Conservation (phyloP, 1,140 invertebrate species). For the Listronotus oregonensis region DNA sequence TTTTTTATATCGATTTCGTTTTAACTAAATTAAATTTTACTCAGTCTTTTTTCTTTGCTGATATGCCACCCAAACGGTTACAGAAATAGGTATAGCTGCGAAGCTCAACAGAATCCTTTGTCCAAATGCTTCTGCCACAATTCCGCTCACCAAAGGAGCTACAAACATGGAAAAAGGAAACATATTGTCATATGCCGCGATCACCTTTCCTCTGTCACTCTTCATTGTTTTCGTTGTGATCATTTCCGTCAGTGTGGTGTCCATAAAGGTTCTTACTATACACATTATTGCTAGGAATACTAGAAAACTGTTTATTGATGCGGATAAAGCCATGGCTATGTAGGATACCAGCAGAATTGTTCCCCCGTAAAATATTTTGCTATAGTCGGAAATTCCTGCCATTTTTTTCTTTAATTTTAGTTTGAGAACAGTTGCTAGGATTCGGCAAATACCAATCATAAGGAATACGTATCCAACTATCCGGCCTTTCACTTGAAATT, state of each 20-base stretch:
- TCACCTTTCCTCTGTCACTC: constrained; percentile 37
- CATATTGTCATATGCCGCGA: constrained; percentile 35
- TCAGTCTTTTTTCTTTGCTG: constrained; percentile 24
- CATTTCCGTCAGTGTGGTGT: constrained; percentile 28
- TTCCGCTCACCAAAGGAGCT: constrained; percentile 31
- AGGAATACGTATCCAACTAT: constrained; percentile 24
- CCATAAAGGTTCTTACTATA: constrained; percentile 25
- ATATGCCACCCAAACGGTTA: constrained; percentile 17
- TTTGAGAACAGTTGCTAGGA: constrained; percentile 20
- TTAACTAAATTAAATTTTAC: constrained; percentile 7
- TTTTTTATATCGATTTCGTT: not conserved
- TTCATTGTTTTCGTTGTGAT: constrained; percentile 17
- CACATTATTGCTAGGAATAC: constrained; percentile 21
- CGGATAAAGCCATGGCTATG: constrained; percentile 33
- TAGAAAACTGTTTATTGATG: constrained; percentile 22
- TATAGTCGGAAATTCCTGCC: constrained; percentile 25
- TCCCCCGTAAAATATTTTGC: constrained; percentile 29
- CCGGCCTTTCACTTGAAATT: constrained; percentile 24
- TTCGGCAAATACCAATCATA: constrained; percentile 14
- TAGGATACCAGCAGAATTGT: constrained; percentile 25
- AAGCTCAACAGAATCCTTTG: constrained; percentile 9
- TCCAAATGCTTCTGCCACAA: constrained; percentile 32
- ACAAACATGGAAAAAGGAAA: constrained; percentile 20
- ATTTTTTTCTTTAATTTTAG: constrained; percentile 24
- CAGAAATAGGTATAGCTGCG: constrained; percentile 22